A percentile compares a stretch with the other conserved stretches of the same genome.
Conservation (phyloP, 1,140 invertebrate genomes). For the Hydropsyche tenuis region DNA sequence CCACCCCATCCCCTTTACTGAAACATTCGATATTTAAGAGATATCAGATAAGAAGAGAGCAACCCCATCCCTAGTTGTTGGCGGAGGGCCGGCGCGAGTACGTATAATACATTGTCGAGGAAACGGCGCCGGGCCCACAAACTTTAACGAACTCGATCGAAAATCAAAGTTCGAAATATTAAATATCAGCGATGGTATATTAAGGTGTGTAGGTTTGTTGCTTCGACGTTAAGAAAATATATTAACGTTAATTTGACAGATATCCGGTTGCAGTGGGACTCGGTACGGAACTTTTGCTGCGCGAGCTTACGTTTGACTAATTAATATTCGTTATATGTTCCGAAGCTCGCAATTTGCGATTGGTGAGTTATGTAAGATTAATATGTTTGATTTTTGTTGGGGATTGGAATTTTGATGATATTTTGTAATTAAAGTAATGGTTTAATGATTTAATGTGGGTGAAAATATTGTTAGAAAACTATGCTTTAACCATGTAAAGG, state of each 20-base stretch:
- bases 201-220: no score
- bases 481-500: no score
- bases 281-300: slow-evolving; percentile 19
- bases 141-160: neutral
- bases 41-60: slow-evolving; percentile 44
- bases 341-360: neutral
- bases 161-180: neutral
- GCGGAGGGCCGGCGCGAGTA: no score
- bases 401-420: no score
- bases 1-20: slow-evolving; percentile 12
- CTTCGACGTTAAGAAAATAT: slow-evolving; percentile 9
- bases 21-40: slow-evolving; percentile 46
- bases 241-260: slow-evolving; percentile 26
- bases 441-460: no score
- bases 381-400: no score
- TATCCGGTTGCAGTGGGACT: slow-evolving; percentile 25
- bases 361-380: no score
- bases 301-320: slow-evolving; percentile 12
- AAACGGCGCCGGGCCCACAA: no score
- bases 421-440: no score
- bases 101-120: no score
- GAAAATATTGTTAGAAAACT: no score
- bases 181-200: neutral
- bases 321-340: slow-evolving; percentile 16
- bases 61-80: neutral